Evolutionary conservation across 2,797 vertebrate species (phyloP).

Genomic region (Gastrophryne carolinensis): DNA sequence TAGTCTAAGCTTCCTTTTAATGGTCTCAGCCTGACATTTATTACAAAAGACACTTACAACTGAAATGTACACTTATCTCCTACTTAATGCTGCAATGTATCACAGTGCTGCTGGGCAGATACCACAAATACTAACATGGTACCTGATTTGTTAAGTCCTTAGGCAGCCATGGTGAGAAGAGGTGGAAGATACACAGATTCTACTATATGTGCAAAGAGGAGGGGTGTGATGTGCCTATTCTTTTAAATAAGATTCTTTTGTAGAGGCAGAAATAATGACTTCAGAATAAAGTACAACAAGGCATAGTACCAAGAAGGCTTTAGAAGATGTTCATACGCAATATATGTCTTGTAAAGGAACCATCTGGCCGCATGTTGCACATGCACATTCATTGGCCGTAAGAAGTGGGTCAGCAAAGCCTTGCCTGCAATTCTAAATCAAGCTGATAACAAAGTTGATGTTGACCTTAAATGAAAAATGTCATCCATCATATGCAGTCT

Average conservation of each 20-base stretch:
- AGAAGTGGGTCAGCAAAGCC: constrained; percentile 23
- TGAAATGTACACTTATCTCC: background rate
- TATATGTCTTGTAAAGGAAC: constrained; percentile 11
- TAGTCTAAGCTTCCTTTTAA: background rate
- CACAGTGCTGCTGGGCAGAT: constrained; percentile 1
- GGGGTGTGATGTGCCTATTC: background rate
- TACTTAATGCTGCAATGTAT: constrained; percentile 6
- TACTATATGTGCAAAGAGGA: background rate
- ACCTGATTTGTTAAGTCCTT: constrained; percentile 30
- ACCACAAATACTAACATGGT: constrained; percentile 28
- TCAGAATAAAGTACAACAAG: background rate
- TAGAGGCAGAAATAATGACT: background rate
- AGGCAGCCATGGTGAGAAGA: constrained; percentile 5
- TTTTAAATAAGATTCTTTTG: background rate
- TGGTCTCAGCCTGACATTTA: background rate
- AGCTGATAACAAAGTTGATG: constrained; percentile 35
- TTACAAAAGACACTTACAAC: constrained; percentile 3
- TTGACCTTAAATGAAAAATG: constrained; percentile 26
- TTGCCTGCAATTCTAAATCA: constrained; percentile 18
- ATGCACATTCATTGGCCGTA: constrained; percentile 19
- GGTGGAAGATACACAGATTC: background rate
- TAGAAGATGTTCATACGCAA: background rate
- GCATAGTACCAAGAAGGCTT: background rate
- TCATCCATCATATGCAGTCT: constrained; percentile 3
- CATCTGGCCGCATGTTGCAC: constrained; percentile 15